Evolutionary conservation across 2,113 vertebrate genomes (phyloP).

Genomic region (Cinclus mexicanus): DNA sequence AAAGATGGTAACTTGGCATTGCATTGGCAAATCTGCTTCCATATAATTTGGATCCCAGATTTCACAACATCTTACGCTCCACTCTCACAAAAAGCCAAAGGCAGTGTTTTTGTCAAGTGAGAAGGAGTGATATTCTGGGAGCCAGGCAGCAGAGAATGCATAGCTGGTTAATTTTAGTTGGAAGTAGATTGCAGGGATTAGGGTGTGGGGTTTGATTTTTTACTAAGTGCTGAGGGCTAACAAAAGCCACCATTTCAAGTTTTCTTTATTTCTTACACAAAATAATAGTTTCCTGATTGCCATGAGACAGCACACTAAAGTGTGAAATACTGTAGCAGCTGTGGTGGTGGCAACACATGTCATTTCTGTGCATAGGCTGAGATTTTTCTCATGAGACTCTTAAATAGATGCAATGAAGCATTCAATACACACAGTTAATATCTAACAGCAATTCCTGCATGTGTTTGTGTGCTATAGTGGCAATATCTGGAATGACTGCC

Average conservation of each 20-base stretch:
- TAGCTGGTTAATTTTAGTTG: neutral
- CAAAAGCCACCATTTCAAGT: neutral
- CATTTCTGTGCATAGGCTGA: conserved; percentile 30
- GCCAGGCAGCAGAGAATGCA: neutral
- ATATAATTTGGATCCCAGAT: neutral
- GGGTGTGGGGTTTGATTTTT: neutral
- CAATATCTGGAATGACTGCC: neutral
- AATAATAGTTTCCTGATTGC: conserved; percentile 36
- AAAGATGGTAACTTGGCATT: conserved; percentile 9
- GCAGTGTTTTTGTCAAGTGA: conserved; percentile 31
- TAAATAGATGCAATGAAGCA: conserved; percentile 47
- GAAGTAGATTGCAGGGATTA: neutral
- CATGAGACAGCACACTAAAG: conserved; percentile 3
- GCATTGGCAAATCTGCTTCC: neutral
- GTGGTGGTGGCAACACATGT: conserved; percentile 60
- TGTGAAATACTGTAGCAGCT: conserved; percentile 51
- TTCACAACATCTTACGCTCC: neutral
- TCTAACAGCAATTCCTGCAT: conserved; percentile 28
- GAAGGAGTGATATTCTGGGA: neutral
- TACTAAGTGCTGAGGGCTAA: neutral
- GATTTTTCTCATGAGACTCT: conserved; percentile 53
- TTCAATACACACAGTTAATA: conserved; percentile 46
- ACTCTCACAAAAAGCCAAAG: neutral
- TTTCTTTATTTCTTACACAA: conserved; percentile 6
- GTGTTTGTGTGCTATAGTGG: neutral